Conservation (phyloP, 2,113 vertebrate genomes). For the Oenanthe melanoleuca region DNA sequence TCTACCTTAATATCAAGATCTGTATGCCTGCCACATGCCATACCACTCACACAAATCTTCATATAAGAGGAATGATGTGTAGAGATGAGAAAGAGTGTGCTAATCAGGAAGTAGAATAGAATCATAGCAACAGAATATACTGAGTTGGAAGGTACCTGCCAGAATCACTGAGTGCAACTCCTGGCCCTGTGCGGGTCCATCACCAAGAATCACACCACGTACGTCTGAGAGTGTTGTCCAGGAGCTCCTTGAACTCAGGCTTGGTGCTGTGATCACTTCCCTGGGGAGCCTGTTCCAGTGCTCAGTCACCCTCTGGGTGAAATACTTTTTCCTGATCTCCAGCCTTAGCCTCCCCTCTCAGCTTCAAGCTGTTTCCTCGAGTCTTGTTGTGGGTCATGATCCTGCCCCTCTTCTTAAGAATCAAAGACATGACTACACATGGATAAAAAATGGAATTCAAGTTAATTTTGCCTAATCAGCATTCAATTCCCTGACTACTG, state of each 20-base stretch:
- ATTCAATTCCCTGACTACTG: background rate
- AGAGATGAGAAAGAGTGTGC: background rate
- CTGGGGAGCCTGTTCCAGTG: background rate
- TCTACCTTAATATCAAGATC: background rate
- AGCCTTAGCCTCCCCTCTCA: background rate
- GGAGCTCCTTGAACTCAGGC: background rate
- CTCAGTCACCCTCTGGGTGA: no score
- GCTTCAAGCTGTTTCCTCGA: rapidly evolving
- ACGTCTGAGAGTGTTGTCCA: background rate
- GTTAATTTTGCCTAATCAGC: background rate
- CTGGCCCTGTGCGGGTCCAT: no score
- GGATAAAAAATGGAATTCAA: background rate
- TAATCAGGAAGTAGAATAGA: background rate
- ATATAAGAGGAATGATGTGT: background rate
- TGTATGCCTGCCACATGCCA: background rate
- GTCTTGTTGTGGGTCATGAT: background rate
- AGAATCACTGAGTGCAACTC: background rate
- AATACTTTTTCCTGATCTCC: background rate
- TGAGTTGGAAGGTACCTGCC: background rate
- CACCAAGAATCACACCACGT: background rate
- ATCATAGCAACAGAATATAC: no score
- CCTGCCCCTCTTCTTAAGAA: background rate
- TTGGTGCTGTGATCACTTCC: background rate
- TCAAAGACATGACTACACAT: background rate
- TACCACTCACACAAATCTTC: background rate